A percentile compares a stretch with the other conserved stretches of the same genome.
Conservation (phyloP, 2,888 invertebrate genomes). For the Chironomus riparius region DNA sequence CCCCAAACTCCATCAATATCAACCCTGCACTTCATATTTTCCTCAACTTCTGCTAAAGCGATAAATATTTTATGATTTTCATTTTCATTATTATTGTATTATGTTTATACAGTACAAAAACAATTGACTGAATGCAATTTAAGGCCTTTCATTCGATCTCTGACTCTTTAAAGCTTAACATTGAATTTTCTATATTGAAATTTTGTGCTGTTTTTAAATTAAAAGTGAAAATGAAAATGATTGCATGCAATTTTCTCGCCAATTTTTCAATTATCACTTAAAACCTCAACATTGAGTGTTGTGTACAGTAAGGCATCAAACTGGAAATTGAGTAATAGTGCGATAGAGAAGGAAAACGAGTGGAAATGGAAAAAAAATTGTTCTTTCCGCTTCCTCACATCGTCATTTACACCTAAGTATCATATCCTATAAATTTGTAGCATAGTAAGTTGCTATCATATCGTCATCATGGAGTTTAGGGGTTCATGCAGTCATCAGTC, state of each 20-base stretch:
- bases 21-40: not conserved
- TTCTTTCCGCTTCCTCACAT: too few relatives aligned
- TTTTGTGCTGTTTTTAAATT: not conserved
- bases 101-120: too few relatives aligned
- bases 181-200: not conserved
- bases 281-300: not conserved
- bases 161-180: not conserved
- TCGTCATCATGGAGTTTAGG: too few relatives aligned
- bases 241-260: conserved; percentile 3
- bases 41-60: not conserved
- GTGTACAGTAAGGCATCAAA: not conserved
- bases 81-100: not conserved
- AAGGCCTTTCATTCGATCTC: not conserved
- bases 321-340: too few relatives aligned
- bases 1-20: too few relatives aligned
- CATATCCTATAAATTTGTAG: too few relatives aligned
- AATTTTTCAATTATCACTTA: conserved; percentile 9
- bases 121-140: not conserved
- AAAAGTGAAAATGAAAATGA: not conserved
- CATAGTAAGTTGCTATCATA: too few relatives aligned
- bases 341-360: too few relatives aligned
- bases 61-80: not conserved
- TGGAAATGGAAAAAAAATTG: too few relatives aligned
- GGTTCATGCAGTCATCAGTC: too few relatives aligned
- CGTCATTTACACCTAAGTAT: too few relatives aligned